Base-by-base conservation (phyloP, 2,888 invertebrate genomes). In the Oligia strigilis region DNA sequence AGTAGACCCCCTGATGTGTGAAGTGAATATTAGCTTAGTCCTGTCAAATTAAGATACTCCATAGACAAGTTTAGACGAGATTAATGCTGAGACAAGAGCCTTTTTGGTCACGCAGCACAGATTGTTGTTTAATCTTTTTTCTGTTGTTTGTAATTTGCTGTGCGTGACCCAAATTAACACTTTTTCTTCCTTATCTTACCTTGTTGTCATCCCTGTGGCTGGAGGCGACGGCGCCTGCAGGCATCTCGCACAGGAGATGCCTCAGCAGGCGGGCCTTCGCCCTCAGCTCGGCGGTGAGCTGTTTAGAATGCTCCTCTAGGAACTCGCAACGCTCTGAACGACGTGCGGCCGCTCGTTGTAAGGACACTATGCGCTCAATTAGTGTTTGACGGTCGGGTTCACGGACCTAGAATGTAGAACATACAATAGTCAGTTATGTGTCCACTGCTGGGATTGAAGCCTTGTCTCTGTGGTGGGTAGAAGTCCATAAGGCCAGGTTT, bases 281-380 rank as follows among this genome's bases (percentile, higher is more conserved):
- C 92, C 99, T 98, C 78, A 99, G 95, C 93, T 99, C 99, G 23
- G 97, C 97, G 0, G 99, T 98, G 85, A 99, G 97, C 79, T 98
- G 98, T 60, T 98, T 97, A 4, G 98, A 98, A 55, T 60, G 58
- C n/a, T 60, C 58, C 94, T 99, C 99, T 23, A 99, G 97, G 94
- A 99, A 99, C 93, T 99, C 99, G 78, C 99, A 98, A 90, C 99
- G 99, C 93, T 99, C 99, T 0, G 98, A 98, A 88, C 99, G 98
- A 11, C 98, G 97, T 0, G 99, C 99, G 80, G 98, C 98, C 58
- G 98, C 98, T 76, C 98, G 97, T 94, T 99, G 99, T n/a, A 99
- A 97, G 77, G 98, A 98, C 3, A 99, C 98, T 72, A 99, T 99
- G 78, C 99, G 98, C 93, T 99, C 99, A 40, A 99, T 98, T 78